Conservation (phyloP, 2,888 invertebrate genomes). For the Ectemnius continuus region DNA sequence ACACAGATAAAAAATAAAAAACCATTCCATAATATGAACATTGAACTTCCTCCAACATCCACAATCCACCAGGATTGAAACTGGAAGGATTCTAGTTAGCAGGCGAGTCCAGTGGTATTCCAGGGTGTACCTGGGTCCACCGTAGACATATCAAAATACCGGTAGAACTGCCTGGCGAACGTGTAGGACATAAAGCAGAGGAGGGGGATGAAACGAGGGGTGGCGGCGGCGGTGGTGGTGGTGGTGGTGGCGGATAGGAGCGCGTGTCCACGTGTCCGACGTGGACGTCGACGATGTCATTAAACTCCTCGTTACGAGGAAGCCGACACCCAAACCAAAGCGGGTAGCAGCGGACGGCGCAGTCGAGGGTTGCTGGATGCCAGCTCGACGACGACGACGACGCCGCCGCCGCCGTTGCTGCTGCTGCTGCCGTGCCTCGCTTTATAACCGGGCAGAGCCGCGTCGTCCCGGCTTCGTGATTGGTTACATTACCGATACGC, state of each 20-base stretch:
- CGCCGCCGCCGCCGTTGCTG: too few species aligned
- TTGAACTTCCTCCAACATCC: too few species aligned
- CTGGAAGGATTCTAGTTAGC: too few species aligned
- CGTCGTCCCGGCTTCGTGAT: slow-evolving; percentile 65
- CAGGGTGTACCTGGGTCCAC: slow-evolving; percentile 27
- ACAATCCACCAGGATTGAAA: too few species aligned
- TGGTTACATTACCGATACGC: slow-evolving; percentile 78
- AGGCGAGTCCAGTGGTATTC: not conserved
- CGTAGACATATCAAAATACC: slow-evolving; percentile 51
- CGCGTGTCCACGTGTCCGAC: slow-evolving; percentile 63
- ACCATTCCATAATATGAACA: too few species aligned
- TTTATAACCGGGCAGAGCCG: slow-evolving; percentile 50
- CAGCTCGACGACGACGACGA: slow-evolving; percentile 29
- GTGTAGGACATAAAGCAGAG: slow-evolving; percentile 26
- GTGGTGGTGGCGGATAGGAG: not conserved
- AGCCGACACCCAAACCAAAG: slow-evolving; percentile 57
- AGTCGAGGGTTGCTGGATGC: slow-evolving; percentile 29
- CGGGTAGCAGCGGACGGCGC: slow-evolving; percentile 44
- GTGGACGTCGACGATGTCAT: slow-evolving; percentile 75
- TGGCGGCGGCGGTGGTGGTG: too few species aligned
- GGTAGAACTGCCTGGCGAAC: not conserved
- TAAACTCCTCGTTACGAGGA: slow-evolving; percentile 75
- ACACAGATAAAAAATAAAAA: too few species aligned
- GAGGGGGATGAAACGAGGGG: slow-evolving; percentile 12
- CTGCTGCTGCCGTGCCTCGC: slow-evolving; percentile 10